Evolutionary conservation across 2,888 invertebrate species (phyloP).

Genomic region (Drosophila atripex): DNA sequence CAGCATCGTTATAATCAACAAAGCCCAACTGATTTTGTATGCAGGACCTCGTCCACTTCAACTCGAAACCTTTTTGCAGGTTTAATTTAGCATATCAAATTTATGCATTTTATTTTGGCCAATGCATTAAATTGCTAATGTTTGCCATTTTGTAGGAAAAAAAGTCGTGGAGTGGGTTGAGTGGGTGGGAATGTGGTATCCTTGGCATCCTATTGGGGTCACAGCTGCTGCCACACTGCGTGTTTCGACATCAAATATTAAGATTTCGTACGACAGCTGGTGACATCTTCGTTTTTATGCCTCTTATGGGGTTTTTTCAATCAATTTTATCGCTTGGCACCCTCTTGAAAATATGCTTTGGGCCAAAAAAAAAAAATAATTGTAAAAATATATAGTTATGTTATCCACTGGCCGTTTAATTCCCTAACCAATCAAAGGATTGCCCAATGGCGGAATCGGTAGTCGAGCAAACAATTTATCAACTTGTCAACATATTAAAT

Average conservation of each 20-base stretch:
- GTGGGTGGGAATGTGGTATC: constrained; percentile 11
- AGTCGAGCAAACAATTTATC: constrained; percentile 73
- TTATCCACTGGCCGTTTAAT: constrained; percentile 2
- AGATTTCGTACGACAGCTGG: constrained; percentile 75
- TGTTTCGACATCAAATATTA: constrained; percentile 77
- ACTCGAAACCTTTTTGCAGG: constrained; percentile 41
- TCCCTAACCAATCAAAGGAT: constrained; percentile 37
- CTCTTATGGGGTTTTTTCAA: constrained; percentile 13
- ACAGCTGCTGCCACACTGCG: constrained; percentile 62
- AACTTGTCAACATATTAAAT: constrained; percentile 79
- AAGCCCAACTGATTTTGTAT: constrained; percentile 59
- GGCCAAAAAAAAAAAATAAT: constrained; percentile 3
- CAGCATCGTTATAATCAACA: constrained; percentile 35
- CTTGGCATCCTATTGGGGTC: constrained; percentile 36
- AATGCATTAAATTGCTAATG: constrained; percentile 47
- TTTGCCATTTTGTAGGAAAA: not conserved
- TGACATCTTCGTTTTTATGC: constrained; percentile 52
- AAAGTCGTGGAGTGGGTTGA: constrained; percentile 34
- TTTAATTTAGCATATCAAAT: constrained; percentile 52
- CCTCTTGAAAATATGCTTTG: constrained; percentile 15
- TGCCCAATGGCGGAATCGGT: constrained; percentile 6
- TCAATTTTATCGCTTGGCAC: constrained; percentile 40
- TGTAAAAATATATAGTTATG: not conserved
- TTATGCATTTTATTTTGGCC: constrained; percentile 58
- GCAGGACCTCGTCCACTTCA: constrained; percentile 49